A percentile compares a stretch with the other conserved stretches of the same genome.
These are phyloP conservation scores for Synergus laeviventris DNA, from an alignment of 2,888 invertebrate species.

Conservation along the genomic window DNA sequence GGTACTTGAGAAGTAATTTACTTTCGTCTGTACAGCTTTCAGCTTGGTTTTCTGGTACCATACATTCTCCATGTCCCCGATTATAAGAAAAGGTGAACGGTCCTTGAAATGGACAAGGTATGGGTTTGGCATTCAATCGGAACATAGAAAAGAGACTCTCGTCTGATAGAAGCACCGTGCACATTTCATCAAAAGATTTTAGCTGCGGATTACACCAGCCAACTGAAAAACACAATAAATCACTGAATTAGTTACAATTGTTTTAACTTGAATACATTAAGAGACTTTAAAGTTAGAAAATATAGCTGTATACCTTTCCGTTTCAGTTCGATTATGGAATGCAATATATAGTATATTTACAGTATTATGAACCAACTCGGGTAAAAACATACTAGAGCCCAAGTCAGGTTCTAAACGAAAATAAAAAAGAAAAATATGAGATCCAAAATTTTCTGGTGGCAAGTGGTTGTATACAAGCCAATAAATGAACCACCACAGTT, in stretches of 20 bases:
- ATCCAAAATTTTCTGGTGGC: too few relatives aligned
- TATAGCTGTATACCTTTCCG: background rate
- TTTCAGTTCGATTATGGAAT: too few relatives aligned
- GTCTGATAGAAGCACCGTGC: slow-evolving; percentile 83
- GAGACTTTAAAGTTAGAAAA: background rate
- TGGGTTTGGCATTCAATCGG: slow-evolving; percentile 81
- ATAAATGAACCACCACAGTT: too few relatives aligned
- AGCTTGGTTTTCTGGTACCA: slow-evolving; percentile 86
- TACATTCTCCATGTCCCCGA: slow-evolving; percentile 85
- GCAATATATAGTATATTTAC: too few relatives aligned
- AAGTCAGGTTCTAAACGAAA: too few relatives aligned
- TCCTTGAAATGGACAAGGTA: slow-evolving; percentile 89
- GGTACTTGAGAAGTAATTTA: slow-evolving; percentile 87
- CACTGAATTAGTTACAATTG: background rate
- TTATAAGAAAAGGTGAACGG: slow-evolving; percentile 90
- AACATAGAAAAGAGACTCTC: slow-evolving; percentile 87
- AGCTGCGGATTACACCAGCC: slow-evolving; percentile 80
- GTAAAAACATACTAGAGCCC: too few relatives aligned
- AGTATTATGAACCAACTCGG: too few relatives aligned
- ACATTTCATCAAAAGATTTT: slow-evolving; percentile 80
- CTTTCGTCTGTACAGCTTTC: slow-evolving; percentile 92
- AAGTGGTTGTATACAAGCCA: too few relatives aligned
- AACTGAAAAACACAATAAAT: slow-evolving; percentile 39
- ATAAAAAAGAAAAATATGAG: too few relatives aligned
- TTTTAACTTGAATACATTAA: background rate